phyloP scores from a whole-genome alignment of 2,113 vertebrate species.

The Lethenteron camtschaticum region DNA sequence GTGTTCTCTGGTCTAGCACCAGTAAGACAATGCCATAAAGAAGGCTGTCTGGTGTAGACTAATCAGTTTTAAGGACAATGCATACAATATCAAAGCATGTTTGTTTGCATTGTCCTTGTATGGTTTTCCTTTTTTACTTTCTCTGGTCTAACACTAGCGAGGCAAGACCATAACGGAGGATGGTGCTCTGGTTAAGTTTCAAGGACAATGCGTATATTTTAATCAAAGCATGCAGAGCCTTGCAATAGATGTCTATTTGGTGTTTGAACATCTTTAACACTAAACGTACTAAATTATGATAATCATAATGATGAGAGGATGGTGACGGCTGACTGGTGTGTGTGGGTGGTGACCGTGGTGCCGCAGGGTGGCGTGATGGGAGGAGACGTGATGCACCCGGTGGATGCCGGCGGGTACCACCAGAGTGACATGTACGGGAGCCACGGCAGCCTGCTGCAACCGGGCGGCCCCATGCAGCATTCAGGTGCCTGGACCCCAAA shows the following conservation, averaged over 20 bases:
- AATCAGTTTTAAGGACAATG: too few relatives aligned
- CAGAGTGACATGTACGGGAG: conserved; percentile 1
- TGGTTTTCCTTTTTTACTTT: too few relatives aligned
- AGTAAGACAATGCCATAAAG: too few relatives aligned
- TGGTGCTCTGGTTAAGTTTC: too few relatives aligned
- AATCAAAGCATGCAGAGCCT: background rate
- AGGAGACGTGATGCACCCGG: conserved; percentile 2
- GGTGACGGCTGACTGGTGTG: background rate
- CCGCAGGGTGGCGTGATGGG: background rate
- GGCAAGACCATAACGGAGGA: too few relatives aligned
- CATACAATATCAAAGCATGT: too few relatives aligned
- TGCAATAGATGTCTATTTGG: background rate
- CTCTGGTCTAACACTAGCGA: too few relatives aligned
- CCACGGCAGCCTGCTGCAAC: background rate
- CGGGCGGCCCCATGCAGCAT: background rate
- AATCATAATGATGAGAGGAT: background rate
- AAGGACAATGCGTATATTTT: too few relatives aligned
- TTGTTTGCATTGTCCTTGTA: too few relatives aligned
- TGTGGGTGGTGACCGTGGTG: background rate
- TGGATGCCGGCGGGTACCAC: background rate
- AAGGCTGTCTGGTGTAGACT: too few relatives aligned
- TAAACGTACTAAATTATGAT: background rate
- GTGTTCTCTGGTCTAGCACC: too few relatives aligned
- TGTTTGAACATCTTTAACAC: background rate
- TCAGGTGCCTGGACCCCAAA: background rate